Conservation (phyloP, 2,888 invertebrate species). For the Yponomeuta plumbellus region DNA sequence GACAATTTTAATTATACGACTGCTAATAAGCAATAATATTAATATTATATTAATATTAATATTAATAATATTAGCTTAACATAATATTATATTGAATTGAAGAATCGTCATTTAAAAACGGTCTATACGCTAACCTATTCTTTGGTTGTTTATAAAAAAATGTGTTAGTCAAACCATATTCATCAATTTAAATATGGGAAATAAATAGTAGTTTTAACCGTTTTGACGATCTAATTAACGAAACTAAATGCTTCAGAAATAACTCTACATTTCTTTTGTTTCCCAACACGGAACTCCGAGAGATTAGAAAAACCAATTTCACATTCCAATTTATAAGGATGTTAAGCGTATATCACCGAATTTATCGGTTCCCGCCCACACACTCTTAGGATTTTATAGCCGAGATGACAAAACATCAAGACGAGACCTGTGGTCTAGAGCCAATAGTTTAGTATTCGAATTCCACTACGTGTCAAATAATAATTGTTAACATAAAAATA, state of each 20-base stretch:
- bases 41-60: too few relatives aligned
- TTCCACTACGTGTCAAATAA: background rate
- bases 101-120: too few relatives aligned
- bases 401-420: constrained; percentile 10
- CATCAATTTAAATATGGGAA: too few relatives aligned
- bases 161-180: too few relatives aligned
- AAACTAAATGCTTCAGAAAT: background rate
- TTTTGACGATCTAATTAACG: constrained; percentile 4
- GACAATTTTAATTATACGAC: too few relatives aligned
- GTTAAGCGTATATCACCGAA: constrained; percentile 3
- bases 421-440: background rate
- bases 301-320: background rate
- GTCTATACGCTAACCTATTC: too few relatives aligned
- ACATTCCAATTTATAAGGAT: background rate
- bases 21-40: too few relatives aligned
- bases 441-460: background rate
- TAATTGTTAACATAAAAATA: constrained; percentile 25
- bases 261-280: background rate
- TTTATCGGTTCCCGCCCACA: constrained; percentile 6
- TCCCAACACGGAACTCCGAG: background rate
- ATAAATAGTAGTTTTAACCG: too few relatives aligned
- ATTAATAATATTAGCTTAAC: too few relatives aligned
- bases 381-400: constrained; percentile 2
- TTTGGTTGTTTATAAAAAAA: too few relatives aligned
- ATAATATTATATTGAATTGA: too few relatives aligned